Base-by-base conservation (phyloP, 2,888 invertebrate genomes). In the Cosmopolites sordidus region DNA sequence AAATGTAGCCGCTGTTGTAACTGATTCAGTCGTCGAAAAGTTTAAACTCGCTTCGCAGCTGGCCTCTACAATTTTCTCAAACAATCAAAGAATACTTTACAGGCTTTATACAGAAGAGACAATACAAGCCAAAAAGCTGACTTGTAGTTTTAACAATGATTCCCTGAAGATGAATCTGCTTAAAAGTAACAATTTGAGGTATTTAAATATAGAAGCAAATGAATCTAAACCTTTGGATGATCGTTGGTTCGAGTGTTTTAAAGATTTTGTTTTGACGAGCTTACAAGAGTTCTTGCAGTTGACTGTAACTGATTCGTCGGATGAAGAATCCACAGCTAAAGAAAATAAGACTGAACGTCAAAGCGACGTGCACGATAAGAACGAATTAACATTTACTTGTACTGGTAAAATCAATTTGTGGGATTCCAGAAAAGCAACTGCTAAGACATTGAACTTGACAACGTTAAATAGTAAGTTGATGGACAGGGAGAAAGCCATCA, bases 1-100 rank as follows among this genome's bases (percentile, higher is more conserved):
- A 62, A 86, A 86, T 44, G 57, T 56, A 8, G 58, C 64, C 1
- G 42, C 56, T 11, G 42, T 56, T 2, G 56, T 67, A 16, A 60
- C 58, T 2, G 55, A 51, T 1, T 18, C 59, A 1, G 56, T 51
- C 0, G 45, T 64, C n/a, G 47, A 59, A 22, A 52, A 17, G 29
- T 62, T 66, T 29, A 33, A 61, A 4, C 43, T 41, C 16, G 54
- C 56, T 29, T 62, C 63, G 41, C 43, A 51, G 15, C 33, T 56
- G 8, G 64, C 54, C 3, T 54, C 53, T 40, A 54, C 51, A 11
- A 37, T 61, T 17, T 61, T 60, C 40, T 37, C 54, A 17, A 58
- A 54, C n/a, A 51, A 48, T 1, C 46, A 58, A 39, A 27, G 44
- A 6, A 30, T 62, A 2, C 51, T 65, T 40, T 60, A 56, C 47